Evolutionary conservation across 2,797 vertebrate genomes (phyloP).

Genomic region (Rhynchonycteris naso): DNA sequence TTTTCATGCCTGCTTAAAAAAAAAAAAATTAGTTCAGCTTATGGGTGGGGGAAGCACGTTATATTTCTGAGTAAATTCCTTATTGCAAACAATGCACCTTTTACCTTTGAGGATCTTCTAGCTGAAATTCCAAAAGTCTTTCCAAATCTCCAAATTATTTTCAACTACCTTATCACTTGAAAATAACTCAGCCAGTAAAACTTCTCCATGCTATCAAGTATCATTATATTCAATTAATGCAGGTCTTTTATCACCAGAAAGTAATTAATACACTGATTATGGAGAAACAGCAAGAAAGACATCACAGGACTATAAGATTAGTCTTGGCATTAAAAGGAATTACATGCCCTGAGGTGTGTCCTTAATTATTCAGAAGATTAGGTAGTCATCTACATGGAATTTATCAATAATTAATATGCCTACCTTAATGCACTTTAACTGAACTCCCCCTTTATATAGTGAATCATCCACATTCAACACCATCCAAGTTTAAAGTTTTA

Average conservation of each 20-base stretch:
- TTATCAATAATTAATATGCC: conserved; percentile 65
- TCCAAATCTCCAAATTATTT: background rate
- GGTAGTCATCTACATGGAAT: conserved; percentile 52
- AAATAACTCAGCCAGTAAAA: conserved; percentile 1
- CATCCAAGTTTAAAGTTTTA: conserved; percentile 18
- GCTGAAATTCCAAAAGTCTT: conserved; percentile 22
- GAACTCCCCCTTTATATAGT: conserved; percentile 1
- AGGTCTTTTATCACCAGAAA: background rate
- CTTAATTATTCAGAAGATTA: conserved; percentile 73
- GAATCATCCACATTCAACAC: background rate
- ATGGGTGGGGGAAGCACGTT: background rate
- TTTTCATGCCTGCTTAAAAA: conserved; percentile 43
- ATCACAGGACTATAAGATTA: background rate
- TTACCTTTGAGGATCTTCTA: background rate
- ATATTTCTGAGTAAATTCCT: background rate
- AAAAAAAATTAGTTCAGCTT: background rate
- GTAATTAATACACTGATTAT: conserved; percentile 48
- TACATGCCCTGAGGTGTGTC: conserved; percentile 20
- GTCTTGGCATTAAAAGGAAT: conserved; percentile 60
- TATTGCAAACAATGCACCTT: background rate
- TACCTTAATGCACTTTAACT: conserved; percentile 53
- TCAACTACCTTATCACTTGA: background rate
- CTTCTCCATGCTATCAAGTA: background rate
- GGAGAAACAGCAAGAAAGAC: conserved; percentile 28
- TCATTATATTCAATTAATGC: background rate